phyloP scores from a whole-genome alignment of 2,113 vertebrate species.

The Rhynchomys soricoides region DNA sequence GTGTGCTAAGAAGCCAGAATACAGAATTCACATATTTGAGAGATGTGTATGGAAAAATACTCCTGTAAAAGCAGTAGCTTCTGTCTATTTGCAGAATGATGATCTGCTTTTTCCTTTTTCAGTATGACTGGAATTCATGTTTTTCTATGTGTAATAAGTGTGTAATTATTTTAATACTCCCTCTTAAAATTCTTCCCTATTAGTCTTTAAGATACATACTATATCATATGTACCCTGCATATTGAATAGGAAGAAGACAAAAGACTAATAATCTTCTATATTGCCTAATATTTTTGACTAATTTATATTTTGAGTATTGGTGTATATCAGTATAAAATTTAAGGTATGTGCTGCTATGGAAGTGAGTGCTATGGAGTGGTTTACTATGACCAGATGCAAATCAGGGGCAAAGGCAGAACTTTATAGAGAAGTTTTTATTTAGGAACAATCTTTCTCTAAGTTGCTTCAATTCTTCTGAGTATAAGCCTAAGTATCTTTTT shows the following conservation, averaged over 20 bases:
- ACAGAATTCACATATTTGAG: background rate
- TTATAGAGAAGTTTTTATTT: background rate
- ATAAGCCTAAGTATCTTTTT: background rate
- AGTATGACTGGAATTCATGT: constrained; percentile 49
- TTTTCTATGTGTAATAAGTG: constrained; percentile 12
- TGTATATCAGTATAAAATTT: background rate
- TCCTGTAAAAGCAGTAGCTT: background rate
- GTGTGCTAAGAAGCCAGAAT: background rate
- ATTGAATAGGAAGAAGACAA: constrained; percentile 26
- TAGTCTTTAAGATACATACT: constrained; percentile 9
- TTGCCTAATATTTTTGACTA: background rate
- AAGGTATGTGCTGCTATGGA: background rate
- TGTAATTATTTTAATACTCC: constrained; percentile 1
- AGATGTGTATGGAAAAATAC: background rate
- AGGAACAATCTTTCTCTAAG: background rate
- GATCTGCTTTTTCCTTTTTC: background rate
- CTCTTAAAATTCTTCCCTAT: constrained; percentile 34
- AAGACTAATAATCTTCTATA: background rate
- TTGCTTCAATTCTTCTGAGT: background rate
- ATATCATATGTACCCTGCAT: background rate
- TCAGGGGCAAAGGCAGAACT: background rate
- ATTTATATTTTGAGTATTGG: background rate
- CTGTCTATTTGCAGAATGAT: constrained; percentile 17
- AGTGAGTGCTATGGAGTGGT: background rate
- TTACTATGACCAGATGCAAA: background rate